A percentile compares a stretch with the other conserved stretches of the same genome.
Conservation (phyloP, 1,140 invertebrate genomes). For the Idris sp. region DNA sequence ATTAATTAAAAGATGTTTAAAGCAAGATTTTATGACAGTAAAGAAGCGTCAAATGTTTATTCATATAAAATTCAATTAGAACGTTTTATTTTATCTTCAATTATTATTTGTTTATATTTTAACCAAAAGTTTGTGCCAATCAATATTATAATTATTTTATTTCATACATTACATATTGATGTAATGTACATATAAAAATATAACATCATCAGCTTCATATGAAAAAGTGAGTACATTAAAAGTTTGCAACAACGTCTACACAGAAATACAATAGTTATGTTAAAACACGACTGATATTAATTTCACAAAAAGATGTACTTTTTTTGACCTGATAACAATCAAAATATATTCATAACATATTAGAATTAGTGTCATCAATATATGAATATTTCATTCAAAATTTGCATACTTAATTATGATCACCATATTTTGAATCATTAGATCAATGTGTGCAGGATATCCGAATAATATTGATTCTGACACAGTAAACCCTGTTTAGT, state of each 20-base stretch:
- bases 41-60: no score
- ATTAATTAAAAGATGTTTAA: slow-evolving; percentile 24
- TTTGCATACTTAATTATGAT: slow-evolving; percentile 23
- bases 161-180: slow-evolving; percentile 1
- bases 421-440: slow-evolving; percentile 12
- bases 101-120: not conserved
- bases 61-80: no score
- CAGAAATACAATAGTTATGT: slow-evolving; percentile 23
- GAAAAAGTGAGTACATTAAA: slow-evolving; percentile 15
- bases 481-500: no score
- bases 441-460: slow-evolving; percentile 14
- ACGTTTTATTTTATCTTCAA: not conserved
- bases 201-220: slow-evolving; percentile 7
- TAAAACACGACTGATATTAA: slow-evolving; percentile 28
- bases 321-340: slow-evolving; percentile 16
- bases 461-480: slow-evolving; percentile 17
- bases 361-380: slow-evolving; percentile 26
- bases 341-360: slow-evolving; percentile 35
- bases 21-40: not conserved
- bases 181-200: slow-evolving; percentile 5
- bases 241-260: slow-evolving; percentile 18
- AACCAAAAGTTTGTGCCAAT: not conserved
- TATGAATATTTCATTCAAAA: slow-evolving; percentile 23
- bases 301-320: slow-evolving; percentile 27
- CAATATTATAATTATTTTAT: slow-evolving; percentile 2